Percentiles rank a stretch among this genome's conserved stretches.
Conservation (phyloP, 2,113 vertebrate genomes). For the Anser brachyrhynchus region DNA sequence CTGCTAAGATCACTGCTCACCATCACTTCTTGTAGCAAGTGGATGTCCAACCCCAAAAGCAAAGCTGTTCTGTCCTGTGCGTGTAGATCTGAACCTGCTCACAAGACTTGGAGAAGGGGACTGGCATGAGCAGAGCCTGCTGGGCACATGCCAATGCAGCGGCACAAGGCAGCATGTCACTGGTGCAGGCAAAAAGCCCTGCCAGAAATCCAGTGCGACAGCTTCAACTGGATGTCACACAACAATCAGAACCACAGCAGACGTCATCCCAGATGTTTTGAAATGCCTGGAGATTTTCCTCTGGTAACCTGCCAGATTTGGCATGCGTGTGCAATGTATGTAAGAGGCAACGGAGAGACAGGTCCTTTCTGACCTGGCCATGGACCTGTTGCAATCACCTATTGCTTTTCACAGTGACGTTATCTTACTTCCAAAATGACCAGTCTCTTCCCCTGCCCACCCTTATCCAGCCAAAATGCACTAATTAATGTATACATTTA, state of each 20-base stretch:
- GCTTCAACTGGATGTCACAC: background rate
- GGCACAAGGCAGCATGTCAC: background rate
- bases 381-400: background rate
- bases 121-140: background rate
- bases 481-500: background rate
- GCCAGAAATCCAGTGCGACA: background rate
- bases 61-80: background rate
- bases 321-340: rapidly evolving
- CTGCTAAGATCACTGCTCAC: background rate
- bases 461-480: background rate
- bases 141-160: background rate
- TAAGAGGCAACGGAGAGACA: background rate
- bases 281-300: background rate
- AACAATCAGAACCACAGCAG: background rate
- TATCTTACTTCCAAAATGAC: background rate
- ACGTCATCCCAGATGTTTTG: background rate
- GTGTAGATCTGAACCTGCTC: background rate
- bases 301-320: background rate
- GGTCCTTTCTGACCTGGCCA: background rate
- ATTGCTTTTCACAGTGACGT: background rate
- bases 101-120: background rate
- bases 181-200: background rate
- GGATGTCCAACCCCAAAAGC: background rate
- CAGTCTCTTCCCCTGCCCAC: background rate
- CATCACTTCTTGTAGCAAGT: background rate